phyloP scores from a whole-genome alignment of 2,113 vertebrate species.

The Coracopsis vasa region DNA sequence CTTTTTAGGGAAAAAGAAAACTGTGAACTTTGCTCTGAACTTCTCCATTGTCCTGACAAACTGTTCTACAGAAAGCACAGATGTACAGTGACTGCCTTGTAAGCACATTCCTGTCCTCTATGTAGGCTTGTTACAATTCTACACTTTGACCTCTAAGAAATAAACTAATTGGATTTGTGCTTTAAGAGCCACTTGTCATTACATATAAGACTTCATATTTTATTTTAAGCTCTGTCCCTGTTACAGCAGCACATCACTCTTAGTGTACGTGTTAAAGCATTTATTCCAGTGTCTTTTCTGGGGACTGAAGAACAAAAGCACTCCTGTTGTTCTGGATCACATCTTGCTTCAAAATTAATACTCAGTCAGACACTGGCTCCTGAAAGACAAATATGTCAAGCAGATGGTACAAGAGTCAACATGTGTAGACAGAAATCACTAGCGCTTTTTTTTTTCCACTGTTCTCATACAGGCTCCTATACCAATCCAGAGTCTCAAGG shows the following conservation, averaged over 20 bases:
- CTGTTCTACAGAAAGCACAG: not conserved
- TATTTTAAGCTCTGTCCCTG: not conserved
- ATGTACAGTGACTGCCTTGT: not conserved
- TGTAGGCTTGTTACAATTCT: not conserved
- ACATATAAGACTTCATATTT: not conserved
- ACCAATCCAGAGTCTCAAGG: not conserved
- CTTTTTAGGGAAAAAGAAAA: not conserved
- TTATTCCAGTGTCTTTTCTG: not conserved
- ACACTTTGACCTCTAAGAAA: not conserved
- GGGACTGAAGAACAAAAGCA: not conserved
- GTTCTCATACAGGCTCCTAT: not conserved
- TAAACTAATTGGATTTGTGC: not conserved
- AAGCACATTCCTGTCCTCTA: constrained; percentile 1
- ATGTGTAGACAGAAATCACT: not conserved
- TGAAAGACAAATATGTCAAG: not conserved
- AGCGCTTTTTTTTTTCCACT: not conserved
- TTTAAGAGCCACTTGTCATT: not conserved
- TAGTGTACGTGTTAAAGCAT: not conserved
- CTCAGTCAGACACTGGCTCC: not conserved
- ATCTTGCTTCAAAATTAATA: not conserved
- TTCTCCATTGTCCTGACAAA: not conserved
- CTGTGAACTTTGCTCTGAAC: not conserved
- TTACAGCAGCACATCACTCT: not conserved
- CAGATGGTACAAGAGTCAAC: not conserved
- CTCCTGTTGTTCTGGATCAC: not conserved